Conservation (phyloP, 2,113 vertebrate species). For the Hiodon alosoides region DNA sequence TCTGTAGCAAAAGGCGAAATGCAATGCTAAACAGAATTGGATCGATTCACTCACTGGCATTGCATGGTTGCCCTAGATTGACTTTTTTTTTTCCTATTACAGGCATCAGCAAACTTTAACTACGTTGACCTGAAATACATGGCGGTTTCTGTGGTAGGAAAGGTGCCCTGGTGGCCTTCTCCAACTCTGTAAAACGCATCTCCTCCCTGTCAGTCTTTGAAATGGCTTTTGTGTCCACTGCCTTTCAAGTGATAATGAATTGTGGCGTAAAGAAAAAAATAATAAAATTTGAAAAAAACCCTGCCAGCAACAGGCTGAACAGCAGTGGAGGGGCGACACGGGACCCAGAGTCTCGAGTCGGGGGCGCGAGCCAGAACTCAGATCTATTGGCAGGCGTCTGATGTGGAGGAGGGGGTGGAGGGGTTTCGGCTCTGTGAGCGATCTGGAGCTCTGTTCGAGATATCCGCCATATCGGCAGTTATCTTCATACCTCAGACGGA, state of each 20-base stretch:
- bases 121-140: not conserved
- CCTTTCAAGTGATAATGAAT: slow-evolving; percentile 18
- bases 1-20: not conserved
- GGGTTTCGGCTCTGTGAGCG: not conserved
- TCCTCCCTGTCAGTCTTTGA: not conserved
- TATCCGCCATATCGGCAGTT: not conserved
- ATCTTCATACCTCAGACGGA: slow-evolving; percentile 1
- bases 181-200: no score
- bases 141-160: not conserved
- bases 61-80: no score
- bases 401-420: not conserved
- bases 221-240: not conserved
- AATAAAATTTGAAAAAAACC: not conserved
- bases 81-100: not conserved
- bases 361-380: not conserved
- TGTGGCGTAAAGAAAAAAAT: not conserved
- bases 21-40: slow-evolving; percentile 5
- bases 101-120: not conserved
- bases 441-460: not conserved
- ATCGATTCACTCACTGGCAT: not conserved
- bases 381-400: not conserved
- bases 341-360: not conserved
- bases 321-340: not conserved
- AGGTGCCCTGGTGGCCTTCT: no score
- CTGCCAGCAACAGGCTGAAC: not conserved